Conservation (phyloP, 2,113 vertebrate species). For the Gallinago paraguaiae region DNA sequence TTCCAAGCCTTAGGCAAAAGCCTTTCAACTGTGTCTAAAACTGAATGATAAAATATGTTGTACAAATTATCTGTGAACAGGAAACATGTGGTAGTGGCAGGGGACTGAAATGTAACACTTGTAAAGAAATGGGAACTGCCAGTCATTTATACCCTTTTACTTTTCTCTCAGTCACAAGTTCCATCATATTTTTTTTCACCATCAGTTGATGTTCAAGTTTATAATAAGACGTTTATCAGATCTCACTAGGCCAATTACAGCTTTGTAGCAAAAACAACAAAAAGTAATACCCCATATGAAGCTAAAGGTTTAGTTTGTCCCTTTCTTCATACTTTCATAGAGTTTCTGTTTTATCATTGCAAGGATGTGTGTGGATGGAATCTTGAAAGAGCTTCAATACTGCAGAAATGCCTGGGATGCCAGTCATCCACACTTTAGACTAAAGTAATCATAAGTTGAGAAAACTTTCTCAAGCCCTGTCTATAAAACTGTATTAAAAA, state of each 20-base stretch:
- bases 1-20: slow-evolving; percentile 90
- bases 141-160: slow-evolving; percentile 79
- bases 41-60: slow-evolving; percentile 92
- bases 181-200: slow-evolving; percentile 67
- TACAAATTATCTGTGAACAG: slow-evolving; percentile 92
- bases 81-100: slow-evolving; percentile 87
- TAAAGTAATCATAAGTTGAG: slow-evolving; percentile 47
- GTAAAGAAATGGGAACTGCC: slow-evolving; percentile 87
- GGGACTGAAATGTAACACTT: slow-evolving; percentile 88
- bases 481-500: slow-evolving; percentile 8
- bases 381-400: slow-evolving; percentile 48
- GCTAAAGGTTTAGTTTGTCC: slow-evolving; percentile 42
- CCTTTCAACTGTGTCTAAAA: slow-evolving; percentile 90
- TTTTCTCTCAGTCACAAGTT: slow-evolving; percentile 73
- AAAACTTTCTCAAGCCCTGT: slow-evolving; percentile 16
- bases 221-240: slow-evolving; percentile 73
- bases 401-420: neutral
- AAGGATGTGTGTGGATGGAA: slow-evolving; percentile 26
- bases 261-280: slow-evolving; percentile 67
- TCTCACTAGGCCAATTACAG: slow-evolving; percentile 65
- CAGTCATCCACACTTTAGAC: neutral
- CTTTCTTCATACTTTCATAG: neutral
- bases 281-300: slow-evolving; percentile 40
- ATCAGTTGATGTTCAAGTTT: slow-evolving; percentile 70
- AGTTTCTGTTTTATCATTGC: slow-evolving; percentile 42